Base-by-base conservation (phyloP, 1,140 invertebrate genomes). In the Heterodera carotae region DNA sequence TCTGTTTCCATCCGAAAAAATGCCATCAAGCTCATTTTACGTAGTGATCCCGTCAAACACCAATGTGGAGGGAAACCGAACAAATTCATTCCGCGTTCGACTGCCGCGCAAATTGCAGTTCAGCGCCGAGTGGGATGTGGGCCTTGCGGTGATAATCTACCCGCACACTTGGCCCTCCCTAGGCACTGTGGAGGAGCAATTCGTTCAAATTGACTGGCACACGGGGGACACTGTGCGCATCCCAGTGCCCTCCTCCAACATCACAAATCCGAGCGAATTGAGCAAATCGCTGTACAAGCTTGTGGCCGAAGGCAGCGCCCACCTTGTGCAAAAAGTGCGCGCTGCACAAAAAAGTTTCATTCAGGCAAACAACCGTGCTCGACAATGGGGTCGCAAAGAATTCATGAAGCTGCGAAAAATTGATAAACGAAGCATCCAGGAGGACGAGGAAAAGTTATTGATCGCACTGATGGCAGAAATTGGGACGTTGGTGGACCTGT, bases 41-140 rank as follows among this genome's bases (percentile, higher is more conserved):
- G 43, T 73, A 1, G 60, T 73, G 22, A 27, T 73, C 22, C 70
- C 70, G 25, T 73, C 70, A n/a, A 73, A 73, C 64, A 73, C 70
- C n/a, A 53, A 67, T 15, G 70, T 73, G 22, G 70, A 73, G 1
- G 70, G 70, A 8, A 73, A 73, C 70, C 18, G 64, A 53, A 73
- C 70, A 5, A 67, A 67, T 27, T 67, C 43, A 2, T 73, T 73
- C 60, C 33, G 70, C 8, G 70, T 73, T 2, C 60, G 70, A 10
- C 27, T 73, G 8, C 70, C 70, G 7, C 22, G 29, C 22, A 73
- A 73, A 29, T 29, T 73, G 3, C 70, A 73, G 29, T 73, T 73
- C 12, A 53, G 29, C 25, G n/a, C 70, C 2, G 70, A 73, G 25
- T 73, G 70, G 70, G 48, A 27, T 64, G 70, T 73, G 33, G 70